These are phyloP conservation scores for Caenorhabditis sp. DNA, from an alignment of 2,888 invertebrate genomes.

Conservation along the genomic window DNA sequence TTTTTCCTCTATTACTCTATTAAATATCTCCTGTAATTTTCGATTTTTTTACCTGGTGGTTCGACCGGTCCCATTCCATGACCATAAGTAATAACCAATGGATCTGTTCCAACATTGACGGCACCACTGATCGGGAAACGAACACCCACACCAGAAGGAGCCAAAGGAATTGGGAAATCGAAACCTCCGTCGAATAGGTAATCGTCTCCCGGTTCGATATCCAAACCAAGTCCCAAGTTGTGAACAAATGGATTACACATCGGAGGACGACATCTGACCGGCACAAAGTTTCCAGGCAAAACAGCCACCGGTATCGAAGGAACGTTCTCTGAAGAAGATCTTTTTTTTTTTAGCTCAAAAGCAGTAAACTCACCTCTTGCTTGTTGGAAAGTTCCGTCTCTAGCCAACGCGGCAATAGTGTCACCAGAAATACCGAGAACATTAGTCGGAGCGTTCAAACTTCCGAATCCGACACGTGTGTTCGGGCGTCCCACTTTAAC, in stretches of 20 bases:
- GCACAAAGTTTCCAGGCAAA: slow-evolving; percentile 64
- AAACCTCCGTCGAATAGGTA: slow-evolving; percentile 61
- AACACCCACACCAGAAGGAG: slow-evolving; percentile 61
- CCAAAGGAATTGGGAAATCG: slow-evolving; percentile 63
- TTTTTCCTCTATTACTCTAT: no score
- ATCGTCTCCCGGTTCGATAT: slow-evolving; percentile 65
- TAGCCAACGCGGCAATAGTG: slow-evolving; percentile 56
- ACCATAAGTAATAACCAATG: slow-evolving; percentile 62
- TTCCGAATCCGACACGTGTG: slow-evolving; percentile 60
- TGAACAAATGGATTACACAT: slow-evolving; percentile 68
- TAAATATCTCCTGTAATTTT: no score
- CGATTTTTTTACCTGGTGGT: slow-evolving; percentile 45
- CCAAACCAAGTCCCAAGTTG: slow-evolving; percentile 61
- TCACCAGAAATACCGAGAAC: slow-evolving; percentile 59
- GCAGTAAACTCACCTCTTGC: slow-evolving; percentile 47
- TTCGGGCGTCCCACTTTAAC: slow-evolving; percentile 59
- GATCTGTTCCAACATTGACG: slow-evolving; percentile 64
- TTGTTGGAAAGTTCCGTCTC: slow-evolving; percentile 60
- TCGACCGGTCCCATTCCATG: slow-evolving; percentile 63
- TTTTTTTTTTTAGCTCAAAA: background rate
- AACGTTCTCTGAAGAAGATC: slow-evolving; percentile 45
- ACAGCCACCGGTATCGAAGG: slow-evolving; percentile 62
- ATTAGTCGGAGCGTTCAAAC: slow-evolving; percentile 58
- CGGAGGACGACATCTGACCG: slow-evolving; percentile 64
- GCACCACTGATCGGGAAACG: slow-evolving; percentile 64